A percentile compares a stretch with the other conserved stretches of the same genome.
Conservation (phyloP, 2,888 invertebrate genomes). For the Dryobota labecula region DNA sequence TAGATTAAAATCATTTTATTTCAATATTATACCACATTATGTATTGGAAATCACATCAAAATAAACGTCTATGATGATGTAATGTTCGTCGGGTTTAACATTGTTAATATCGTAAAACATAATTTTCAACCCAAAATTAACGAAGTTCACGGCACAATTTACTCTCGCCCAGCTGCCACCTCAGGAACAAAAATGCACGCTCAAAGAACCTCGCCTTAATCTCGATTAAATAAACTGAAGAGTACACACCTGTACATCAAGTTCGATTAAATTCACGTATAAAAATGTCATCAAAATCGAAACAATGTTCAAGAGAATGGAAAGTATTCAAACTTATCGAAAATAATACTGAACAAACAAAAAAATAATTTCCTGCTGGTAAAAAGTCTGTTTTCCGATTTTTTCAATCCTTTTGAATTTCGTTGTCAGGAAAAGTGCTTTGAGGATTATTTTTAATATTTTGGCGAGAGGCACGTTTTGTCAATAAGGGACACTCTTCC, state of each 20-base stretch:
- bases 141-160: no score
- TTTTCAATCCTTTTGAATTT: slow-evolving; percentile 72
- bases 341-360: slow-evolving; percentile 56
- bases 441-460: slow-evolving; percentile 82
- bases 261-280: not conserved
- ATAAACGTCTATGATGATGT: no score
- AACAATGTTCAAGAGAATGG: slow-evolving; percentile 20
- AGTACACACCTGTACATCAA: not conserved
- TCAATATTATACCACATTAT: no score
- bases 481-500: slow-evolving; percentile 83
- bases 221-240: not conserved
- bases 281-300: slow-evolving; percentile 6
- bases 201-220: no score
- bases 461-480: slow-evolving; percentile 83
- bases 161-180: no score
- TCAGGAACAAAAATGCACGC: no score
- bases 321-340: slow-evolving; percentile 47
- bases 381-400: slow-evolving; percentile 36
- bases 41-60: no score
- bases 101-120: no score
- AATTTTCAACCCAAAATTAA: no score
- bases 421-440: slow-evolving; percentile 67
- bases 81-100: no score
- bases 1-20: no score
- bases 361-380: slow-evolving; percentile 59